Evolutionary conservation across 2,113 vertebrate species (phyloP).

Genomic region (Actenoides hombroni): DNA sequence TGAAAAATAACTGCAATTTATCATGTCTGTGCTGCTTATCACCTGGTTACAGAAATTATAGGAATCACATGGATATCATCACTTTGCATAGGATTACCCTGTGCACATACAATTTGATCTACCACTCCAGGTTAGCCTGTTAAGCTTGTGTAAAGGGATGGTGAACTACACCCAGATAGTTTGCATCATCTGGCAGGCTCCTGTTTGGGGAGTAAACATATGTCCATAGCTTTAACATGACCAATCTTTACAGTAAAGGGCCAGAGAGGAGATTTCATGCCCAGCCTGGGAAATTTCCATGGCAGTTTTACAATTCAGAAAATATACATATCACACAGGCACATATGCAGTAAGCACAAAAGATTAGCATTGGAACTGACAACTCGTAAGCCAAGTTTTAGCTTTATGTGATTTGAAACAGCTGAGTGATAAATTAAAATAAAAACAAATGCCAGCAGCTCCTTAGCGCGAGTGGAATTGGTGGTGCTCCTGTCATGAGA

Average conservation of each 20-base stretch:
- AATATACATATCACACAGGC: conserved; percentile 44
- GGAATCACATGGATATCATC: neutral
- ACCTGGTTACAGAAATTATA: conserved; percentile 12
- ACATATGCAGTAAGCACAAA: conserved; percentile 15
- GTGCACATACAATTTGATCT: neutral
- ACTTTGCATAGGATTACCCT: neutral
- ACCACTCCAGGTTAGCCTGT: neutral
- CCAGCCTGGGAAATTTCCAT: conserved; percentile 18
- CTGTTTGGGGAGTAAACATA: neutral
- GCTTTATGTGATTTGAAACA: conserved; percentile 56
- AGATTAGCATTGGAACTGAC: conserved; percentile 44
- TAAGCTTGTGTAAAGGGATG: neutral
- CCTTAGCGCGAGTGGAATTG: neutral
- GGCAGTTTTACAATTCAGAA: conserved; percentile 49
- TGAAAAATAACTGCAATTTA: conserved; percentile 46
- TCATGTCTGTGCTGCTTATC: conserved; percentile 32
- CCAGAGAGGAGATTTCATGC: neutral
- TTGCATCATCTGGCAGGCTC: neutral
- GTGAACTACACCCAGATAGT: neutral
- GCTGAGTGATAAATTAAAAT: conserved; percentile 60
- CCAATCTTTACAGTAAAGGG: neutral
- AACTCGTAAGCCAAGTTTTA: conserved; percentile 53
- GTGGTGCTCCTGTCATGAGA: conserved; percentile 47
- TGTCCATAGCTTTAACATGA: neutral
- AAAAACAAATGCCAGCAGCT: conserved; percentile 57